Percentiles rank a stretch among this genome's conserved stretches.
Conservation (phyloP, 2,113 vertebrate species). For the Etheostoma spectabile region DNA sequence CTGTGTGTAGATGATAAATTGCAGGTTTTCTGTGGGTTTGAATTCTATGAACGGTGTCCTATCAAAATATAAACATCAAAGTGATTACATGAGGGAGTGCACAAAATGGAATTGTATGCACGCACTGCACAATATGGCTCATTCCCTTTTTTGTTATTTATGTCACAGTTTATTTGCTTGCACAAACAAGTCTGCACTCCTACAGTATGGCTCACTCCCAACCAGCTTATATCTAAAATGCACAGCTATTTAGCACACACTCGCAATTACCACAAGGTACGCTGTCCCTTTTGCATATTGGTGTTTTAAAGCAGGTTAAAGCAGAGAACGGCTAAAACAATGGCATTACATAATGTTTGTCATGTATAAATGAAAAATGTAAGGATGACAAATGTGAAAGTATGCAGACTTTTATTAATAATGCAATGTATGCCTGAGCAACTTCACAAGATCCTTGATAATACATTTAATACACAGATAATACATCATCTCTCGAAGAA, state of each 20-base stretch:
- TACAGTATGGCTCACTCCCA: not conserved
- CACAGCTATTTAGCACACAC: not conserved
- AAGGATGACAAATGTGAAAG: not conserved
- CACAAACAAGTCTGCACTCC: not conserved
- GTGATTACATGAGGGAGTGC: constrained; percentile 45
- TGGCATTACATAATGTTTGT: not conserved
- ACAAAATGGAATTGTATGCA: constrained; percentile 29
- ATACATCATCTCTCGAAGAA: not conserved
- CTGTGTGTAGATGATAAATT: constrained; percentile 48
- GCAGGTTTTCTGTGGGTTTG: constrained; percentile 34
- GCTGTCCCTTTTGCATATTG: not conserved
- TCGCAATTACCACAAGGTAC: not conserved
- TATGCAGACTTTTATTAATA: constrained; percentile 23
- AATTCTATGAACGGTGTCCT: constrained; percentile 9
- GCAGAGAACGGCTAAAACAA: not conserved
- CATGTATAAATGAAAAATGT: not conserved
- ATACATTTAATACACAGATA: not conserved
- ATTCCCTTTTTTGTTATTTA: constrained; percentile 15
- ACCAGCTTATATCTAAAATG: not conserved
- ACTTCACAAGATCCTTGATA: not conserved
- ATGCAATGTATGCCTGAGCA: not conserved
- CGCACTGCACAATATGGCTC: constrained; percentile 5
- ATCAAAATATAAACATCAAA: constrained; percentile 15
- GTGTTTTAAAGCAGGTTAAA: not conserved
- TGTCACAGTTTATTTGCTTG: constrained; percentile 26